Evolutionary conservation across 2,797 vertebrate genomes (phyloP).

Genomic region (Acrossocheilus wenchowensis): DNA sequence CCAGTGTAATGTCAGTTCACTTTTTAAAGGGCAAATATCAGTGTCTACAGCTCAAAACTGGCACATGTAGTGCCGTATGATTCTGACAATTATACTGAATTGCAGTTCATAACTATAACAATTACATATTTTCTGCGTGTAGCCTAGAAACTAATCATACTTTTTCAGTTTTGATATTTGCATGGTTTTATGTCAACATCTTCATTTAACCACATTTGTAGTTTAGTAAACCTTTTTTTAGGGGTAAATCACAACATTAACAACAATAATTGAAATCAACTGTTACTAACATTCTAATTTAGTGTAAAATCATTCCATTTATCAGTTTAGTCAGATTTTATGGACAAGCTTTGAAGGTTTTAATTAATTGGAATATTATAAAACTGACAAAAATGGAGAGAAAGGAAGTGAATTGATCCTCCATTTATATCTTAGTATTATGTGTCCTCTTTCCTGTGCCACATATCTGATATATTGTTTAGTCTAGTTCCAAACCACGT

Average conservation of each 20-base stretch:
- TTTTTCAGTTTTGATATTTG: background rate
- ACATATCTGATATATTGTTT: background rate
- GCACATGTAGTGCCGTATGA: background rate
- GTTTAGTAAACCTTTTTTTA: background rate
- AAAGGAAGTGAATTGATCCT: background rate
- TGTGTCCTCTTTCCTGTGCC: background rate
- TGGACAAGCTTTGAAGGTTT: background rate
- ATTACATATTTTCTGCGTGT: background rate
- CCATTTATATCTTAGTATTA: background rate
- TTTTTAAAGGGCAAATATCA: background rate
- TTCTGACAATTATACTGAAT: background rate
- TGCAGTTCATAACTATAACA: background rate
- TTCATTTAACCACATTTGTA: constrained; percentile 6
- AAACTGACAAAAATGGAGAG: background rate
- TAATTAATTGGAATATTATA: background rate
- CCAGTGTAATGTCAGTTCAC: background rate
- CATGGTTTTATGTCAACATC: background rate
- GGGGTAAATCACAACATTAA: background rate
- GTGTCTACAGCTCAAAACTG: background rate
- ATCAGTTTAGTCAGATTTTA: background rate
- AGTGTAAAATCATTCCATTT: background rate
- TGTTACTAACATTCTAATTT: background rate
- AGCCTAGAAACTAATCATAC: background rate
- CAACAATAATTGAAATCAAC: background rate
- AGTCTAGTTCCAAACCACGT: background rate